Base-by-base conservation (phyloP, 2,797 vertebrate genomes). In the Martes flavigula region DNA sequence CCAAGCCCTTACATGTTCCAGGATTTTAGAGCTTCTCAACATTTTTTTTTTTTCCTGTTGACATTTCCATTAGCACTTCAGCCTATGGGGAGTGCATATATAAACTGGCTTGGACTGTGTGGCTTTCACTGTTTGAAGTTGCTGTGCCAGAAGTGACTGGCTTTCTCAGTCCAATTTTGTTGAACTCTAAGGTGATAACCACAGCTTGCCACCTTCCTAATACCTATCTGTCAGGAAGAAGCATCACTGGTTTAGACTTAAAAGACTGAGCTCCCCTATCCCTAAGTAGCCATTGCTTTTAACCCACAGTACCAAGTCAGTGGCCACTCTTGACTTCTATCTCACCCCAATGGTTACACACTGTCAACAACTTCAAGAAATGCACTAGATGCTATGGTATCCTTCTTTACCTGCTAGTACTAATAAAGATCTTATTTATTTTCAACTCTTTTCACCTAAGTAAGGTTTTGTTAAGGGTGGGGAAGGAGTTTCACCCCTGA, bases 1-100 rank as follows among this genome's bases (percentile, higher is more conserved):
- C 30, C 64, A 82, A 46, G 20, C 32, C 20, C 72, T 87, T 72
- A 58, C 2, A n/a, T 62, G n/a, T n/a, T 73, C 46, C 54, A 64
- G 40, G 51, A 43, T 78, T 88, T 83, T 88, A 60, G 72, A 77
- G 73, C 48, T 85, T 66, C 77, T 85, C 64, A 87, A 15, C 35
- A 88, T 38, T 70, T 73, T 84, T 90, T 72, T 90, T 72, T 87
- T 87, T 78, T 81, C 82, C 66, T 78, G 27, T 73, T 95, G 86
- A 85, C 12, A 7, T 81, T 97, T 97, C 78, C 30, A 92, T 77
- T 77, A 87, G 38, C 38, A 38, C 64, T 82, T 90, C 51, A 72
- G 27, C 30, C 70, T 21, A 4, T 64, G 77, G 23, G 21, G 81
- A 95, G 21, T 6, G 20, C 20, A 21, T 54, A 2, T 60, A 62